Evolutionary conservation across 2,113 vertebrate genomes (phyloP), one percentile per base, ranked within the genome.

Genomic region (Nycticebus coucang): DNA sequence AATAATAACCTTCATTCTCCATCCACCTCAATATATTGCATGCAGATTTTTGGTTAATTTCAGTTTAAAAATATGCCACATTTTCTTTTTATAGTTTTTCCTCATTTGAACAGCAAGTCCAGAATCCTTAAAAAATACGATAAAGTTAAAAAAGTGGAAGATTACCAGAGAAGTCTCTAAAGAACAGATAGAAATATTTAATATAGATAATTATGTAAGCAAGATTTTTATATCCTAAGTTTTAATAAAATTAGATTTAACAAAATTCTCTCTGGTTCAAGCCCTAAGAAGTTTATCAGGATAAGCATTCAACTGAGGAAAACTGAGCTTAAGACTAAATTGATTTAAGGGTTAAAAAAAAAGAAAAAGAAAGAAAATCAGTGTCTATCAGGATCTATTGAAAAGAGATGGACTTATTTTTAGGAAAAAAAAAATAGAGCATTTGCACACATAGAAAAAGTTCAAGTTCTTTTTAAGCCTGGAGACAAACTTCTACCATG

Each of bases 201-300:
- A 98, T 96, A 97, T 95, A 97, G 91, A 97, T 98, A 98, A 98
- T 98, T 98, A 98, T 97, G 94, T 95, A 98, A 98, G 98, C 95
- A 98, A 97, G 91, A 82, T 97, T 98, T 98, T 98, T 75, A 96
- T 97, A 98, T 95, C 37, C 78, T 95, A 98, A 97, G 21, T 98
- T 98, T 98, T 98, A 98, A 98, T 97, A 98, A 98, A 98, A 98
- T 98, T 98, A 98, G 87, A 94, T 98, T 98, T 98, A 98, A 96
- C 87, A 98, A 96, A 97, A 85, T 50, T 97, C 97, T 98, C 96
- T 7, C 53, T 89, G 85, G 97, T 98, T n/a, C 0, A 95, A 75
- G 86, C 93, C 97, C 86, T 93, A 96, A 98, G 87, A 92, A 98
- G 80, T 98, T 98, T 98, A 98, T 98, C 96, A 98, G 97, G 95